phyloP scores from a whole-genome alignment of 1,140 invertebrate genomes.

The Odontomachus brunneus region DNA sequence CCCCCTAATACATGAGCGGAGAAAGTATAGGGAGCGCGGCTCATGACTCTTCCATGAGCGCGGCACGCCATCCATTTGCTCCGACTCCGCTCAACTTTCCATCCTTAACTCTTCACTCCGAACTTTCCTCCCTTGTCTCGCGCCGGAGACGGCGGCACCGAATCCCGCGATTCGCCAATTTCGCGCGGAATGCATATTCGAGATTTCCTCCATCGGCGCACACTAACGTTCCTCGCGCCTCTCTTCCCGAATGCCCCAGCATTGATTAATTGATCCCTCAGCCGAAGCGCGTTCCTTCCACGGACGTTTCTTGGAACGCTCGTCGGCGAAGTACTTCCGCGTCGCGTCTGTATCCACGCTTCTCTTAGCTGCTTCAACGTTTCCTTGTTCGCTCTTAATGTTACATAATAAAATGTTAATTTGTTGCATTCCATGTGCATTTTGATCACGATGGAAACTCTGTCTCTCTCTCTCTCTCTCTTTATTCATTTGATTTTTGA shows the following conservation, averaged over 20 bases:
- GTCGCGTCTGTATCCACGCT: neutral
- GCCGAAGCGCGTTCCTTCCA: neutral
- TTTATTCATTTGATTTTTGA: no score
- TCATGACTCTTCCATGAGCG: conserved; percentile 53
- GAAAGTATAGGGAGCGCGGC: conserved; percentile 33
- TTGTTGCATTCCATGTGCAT: neutral
- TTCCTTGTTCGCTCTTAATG: conserved; percentile 3
- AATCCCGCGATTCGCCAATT: conserved; percentile 36
- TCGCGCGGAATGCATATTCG: conserved; percentile 48
- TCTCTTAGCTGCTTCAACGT: neutral
- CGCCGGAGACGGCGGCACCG: neutral
- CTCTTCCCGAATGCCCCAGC: neutral
- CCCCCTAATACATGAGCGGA: conserved; percentile 23
- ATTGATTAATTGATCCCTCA: conserved; percentile 44
- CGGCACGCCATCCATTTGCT: conserved; percentile 51
- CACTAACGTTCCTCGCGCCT: neutral
- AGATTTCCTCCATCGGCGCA: conserved; percentile 8
- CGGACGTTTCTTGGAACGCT: neutral
- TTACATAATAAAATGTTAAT: conserved; percentile 1
- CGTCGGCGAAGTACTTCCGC: neutral
- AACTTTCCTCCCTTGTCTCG: conserved; percentile 34
- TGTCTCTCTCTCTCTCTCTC: no score
- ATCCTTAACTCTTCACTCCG: conserved; percentile 45
- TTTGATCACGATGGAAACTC: neutral
- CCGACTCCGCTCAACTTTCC: conserved; percentile 46